Evolutionary conservation across 1,140 invertebrate genomes (phyloP).

Genomic region (Aphelinus certus): DNA sequence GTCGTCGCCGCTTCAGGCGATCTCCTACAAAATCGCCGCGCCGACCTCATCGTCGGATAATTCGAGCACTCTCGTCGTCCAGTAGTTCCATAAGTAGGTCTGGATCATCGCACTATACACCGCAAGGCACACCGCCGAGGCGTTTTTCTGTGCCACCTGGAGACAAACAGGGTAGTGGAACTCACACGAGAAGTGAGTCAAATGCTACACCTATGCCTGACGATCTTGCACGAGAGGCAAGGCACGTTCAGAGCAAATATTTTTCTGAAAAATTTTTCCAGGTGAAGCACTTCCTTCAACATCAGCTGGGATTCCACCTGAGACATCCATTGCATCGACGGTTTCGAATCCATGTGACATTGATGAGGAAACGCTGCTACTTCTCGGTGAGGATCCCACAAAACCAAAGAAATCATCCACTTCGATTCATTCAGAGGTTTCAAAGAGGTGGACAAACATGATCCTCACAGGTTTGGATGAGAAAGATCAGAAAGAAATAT

Average conservation of each 20-base stretch:
- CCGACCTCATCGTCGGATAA: too few relatives aligned
- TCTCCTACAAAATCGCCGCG: too few relatives aligned
- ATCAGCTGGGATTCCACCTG: not conserved
- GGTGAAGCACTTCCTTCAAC: not conserved
- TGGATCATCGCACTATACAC: too few relatives aligned
- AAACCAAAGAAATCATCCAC: not conserved
- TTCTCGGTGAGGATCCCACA: not conserved
- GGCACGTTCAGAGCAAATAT: not conserved
- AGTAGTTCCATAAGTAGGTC: too few relatives aligned
- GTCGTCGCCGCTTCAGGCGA: too few relatives aligned
- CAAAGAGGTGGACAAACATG: not conserved
- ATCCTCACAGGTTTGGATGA: not conserved
- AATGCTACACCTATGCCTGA: not conserved
- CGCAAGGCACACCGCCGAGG: too few relatives aligned
- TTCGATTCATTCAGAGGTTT: not conserved
- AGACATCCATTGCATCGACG: not conserved
- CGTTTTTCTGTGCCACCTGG: too few relatives aligned
- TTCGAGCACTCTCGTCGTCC: too few relatives aligned
- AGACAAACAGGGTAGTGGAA: too few relatives aligned
- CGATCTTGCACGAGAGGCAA: not conserved
- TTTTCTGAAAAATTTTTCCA: not conserved
- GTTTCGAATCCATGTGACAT: not conserved
- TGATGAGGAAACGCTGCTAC: not conserved
- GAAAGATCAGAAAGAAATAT: not conserved
- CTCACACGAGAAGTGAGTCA: too few relatives aligned